Conservation (phyloP, 2,888 invertebrate species). For the Prosopocoilus inquinatus region DNA sequence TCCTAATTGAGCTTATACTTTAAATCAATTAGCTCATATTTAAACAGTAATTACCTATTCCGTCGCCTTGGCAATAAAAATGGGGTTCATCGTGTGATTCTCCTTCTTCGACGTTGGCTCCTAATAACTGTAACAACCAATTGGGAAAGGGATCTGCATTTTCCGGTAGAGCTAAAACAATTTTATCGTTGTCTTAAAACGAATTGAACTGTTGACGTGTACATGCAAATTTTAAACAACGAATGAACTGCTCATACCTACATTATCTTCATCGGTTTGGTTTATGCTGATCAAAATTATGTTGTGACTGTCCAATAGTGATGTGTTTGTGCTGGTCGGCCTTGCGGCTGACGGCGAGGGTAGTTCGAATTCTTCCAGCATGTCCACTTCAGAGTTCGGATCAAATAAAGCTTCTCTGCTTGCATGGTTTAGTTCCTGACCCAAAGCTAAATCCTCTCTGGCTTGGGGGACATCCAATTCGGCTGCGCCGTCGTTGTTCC, state of each 20-base stretch:
- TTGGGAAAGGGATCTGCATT: slow-evolving; percentile 41
- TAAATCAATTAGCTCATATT: not conserved
- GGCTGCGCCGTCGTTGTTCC: not conserved
- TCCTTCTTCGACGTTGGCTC: slow-evolving; percentile 28
- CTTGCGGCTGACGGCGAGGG: slow-evolving; percentile 16
- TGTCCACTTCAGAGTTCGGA: slow-evolving; percentile 43
- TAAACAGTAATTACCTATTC: slow-evolving; percentile 39
- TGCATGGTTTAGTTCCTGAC: slow-evolving; percentile 34
- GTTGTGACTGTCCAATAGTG: slow-evolving; percentile 6
- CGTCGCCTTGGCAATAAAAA: slow-evolving; percentile 51
- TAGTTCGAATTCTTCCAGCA: slow-evolving; percentile 43
- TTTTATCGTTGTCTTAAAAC: not conserved
- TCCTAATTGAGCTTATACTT: slow-evolving; percentile 28
- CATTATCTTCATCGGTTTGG: slow-evolving; percentile 18
- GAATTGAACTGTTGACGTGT: not conserved
- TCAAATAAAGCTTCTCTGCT: slow-evolving; percentile 47
- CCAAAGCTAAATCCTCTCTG: not conserved
- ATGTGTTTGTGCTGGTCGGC: slow-evolving; percentile 4
- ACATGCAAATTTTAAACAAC: not conserved
- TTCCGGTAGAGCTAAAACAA: slow-evolving; percentile 19
- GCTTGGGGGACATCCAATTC: not conserved
- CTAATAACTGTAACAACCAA: slow-evolving; percentile 46
- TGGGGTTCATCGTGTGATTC: slow-evolving; percentile 42
- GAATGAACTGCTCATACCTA: slow-evolving; percentile 12
- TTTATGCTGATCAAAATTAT: slow-evolving; percentile 13